A percentile compares a stretch with the other conserved stretches of the same genome.
These are phyloP conservation scores for Parus major DNA, from an alignment of 2,113 vertebrate species.

Conservation along the genomic window DNA sequence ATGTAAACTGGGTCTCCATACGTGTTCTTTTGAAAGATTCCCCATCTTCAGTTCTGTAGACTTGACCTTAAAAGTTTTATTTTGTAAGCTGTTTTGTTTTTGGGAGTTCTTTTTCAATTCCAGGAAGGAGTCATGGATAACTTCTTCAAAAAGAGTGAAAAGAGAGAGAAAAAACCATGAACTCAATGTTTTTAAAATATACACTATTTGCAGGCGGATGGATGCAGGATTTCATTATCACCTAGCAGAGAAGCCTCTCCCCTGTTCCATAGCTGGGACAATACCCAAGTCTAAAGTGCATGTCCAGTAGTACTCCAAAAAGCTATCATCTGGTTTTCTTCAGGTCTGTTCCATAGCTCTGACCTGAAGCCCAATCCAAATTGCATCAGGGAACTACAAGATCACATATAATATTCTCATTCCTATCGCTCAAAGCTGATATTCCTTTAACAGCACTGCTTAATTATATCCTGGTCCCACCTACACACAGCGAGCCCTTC, in stretches of 20 bases:
- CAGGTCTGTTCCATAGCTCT: background rate
- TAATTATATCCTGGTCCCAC: background rate
- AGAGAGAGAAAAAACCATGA: background rate
- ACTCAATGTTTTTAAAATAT: background rate
- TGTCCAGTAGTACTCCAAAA: background rate
- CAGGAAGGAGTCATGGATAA: background rate
- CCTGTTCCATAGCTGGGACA: background rate
- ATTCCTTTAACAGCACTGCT: background rate
- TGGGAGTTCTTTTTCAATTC: background rate
- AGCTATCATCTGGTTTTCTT: background rate
- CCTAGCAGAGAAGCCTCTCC: background rate
- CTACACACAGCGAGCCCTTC: background rate
- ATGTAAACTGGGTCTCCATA: background rate
- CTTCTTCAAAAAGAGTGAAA: background rate
- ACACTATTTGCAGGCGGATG: background rate
- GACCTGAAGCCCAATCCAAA: background rate
- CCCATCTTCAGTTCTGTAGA: background rate
- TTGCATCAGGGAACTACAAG: background rate
- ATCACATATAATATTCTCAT: background rate
- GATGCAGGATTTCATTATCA: slow-evolving; percentile 5
- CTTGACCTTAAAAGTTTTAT: background rate
- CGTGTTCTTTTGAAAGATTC: background rate
- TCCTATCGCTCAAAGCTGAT: background rate
- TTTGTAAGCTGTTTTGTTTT: background rate
- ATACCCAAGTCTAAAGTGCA: background rate